Evolutionary conservation across 2,888 invertebrate genomes (phyloP), one percentile per base, ranked within the genome.

Genomic region (Steromphala cineraria): DNA sequence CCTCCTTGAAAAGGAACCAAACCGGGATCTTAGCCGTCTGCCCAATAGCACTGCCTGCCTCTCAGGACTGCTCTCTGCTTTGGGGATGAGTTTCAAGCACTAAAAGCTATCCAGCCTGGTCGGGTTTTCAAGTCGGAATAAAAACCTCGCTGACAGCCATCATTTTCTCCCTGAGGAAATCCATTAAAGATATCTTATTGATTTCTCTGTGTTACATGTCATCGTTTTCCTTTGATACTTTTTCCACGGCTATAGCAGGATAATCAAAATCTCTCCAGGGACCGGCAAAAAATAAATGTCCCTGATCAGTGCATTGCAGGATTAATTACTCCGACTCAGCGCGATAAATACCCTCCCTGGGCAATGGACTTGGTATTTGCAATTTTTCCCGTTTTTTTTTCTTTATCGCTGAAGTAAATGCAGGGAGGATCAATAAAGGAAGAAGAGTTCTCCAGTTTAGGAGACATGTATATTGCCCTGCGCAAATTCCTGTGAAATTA

Each of bases 221-320:
- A 76, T 36, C 53, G 53, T 53, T 31, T 55, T 15, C 76, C 55
- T 76, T 76, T 76, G 76, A 76, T 55, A 31, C 55, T 76, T 76
- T 55, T 76, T 55, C 55, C 36, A 24, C 28, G 36, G 53, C 55
- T 53, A 55, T 28, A 53, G 55, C 36, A 76, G 55, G 76, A 76
- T 76, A 76, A 76, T 76, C 76, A 76, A 76, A 28, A 76, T 76
- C 76, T 76, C 55, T 76, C 55, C 53, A 76, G 76, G 55, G 31
- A 55, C n/a, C n/a, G 28, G 55, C 31, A 55, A 76, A 76, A 76
- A 76, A 53, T 53, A 76, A 53, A 76, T 71, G 28, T 71, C 71
- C 71, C 19, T 36, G 31, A 71, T 71, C 71, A 31, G 28, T 71
- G 71, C 71, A 36, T 36, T 36, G 71, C 40, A 71, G 71, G 71